Base-by-base conservation (phyloP, 2,113 vertebrate species). In the Lontra canadensis region DNA sequence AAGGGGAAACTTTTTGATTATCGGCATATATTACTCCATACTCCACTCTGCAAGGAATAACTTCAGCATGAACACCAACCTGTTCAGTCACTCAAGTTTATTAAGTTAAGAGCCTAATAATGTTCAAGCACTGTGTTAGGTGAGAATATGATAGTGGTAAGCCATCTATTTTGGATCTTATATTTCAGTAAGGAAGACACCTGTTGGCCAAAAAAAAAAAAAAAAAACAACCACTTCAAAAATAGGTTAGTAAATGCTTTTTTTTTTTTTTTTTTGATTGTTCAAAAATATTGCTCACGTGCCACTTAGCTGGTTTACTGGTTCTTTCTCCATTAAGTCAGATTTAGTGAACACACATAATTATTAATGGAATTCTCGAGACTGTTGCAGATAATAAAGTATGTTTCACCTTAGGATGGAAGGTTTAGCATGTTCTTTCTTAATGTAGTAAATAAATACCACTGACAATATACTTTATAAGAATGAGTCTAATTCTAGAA, bases 81-180 rank as follows among this genome's bases (percentile, higher is more conserved):
- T 57, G 15, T 55, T 23, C 29, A 63, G 0, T 76, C 42, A 82
- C 59, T 71, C 36, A 82, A 29, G n/a, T 65, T 59, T 63, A 88
- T 78, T 88, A 97, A 93, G 21, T 78, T 85, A 97, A 93, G 13
- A 12, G 14, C 34, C 12, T 76, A 61, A 47, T 63, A 80, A 63
- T 67, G 44, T 49, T 42, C 21, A 82, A 90, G 25, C 31, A 71
- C 18, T 93, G 42, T 74, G 12, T 42, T 83, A 80, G 21, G 20
- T 55, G 52, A 73, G 71, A 59, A 61, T 31, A 47, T 67, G n/a
- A 44, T 8, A 15, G 57, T 47, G 8, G 83, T 52, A 82, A 94
- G 67, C 4, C 15, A 67, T 6, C 39, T 21, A 44, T 59, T 84
- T 87, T 7, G 31, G 59, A 36, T 31, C 61, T 90, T 73, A 73